phyloP scores from a whole-genome alignment of 2,797 vertebrate species.

The Scomberomorus guttatus region DNA sequence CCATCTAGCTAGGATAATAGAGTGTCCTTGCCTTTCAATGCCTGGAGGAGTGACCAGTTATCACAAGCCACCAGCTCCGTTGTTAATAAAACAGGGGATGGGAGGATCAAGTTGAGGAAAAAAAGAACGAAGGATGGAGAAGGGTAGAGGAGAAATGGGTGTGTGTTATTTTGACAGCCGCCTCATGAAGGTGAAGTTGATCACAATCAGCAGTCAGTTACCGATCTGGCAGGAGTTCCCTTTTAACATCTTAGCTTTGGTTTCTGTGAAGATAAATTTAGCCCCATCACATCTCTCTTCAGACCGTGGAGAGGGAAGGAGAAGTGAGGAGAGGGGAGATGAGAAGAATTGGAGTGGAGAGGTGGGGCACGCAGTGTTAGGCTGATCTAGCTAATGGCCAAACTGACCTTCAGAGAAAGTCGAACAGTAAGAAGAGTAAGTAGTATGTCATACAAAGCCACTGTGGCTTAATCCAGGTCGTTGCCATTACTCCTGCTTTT shows the following conservation, averaged over 20 bases:
- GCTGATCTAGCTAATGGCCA: constrained; percentile 83
- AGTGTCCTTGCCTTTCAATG: constrained; percentile 86
- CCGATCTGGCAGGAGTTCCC: constrained; percentile 65
- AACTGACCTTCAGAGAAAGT: constrained; percentile 84
- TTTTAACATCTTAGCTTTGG: constrained; percentile 74
- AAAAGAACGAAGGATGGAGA: constrained; percentile 61
- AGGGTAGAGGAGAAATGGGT: constrained; percentile 52
- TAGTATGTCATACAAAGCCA: constrained; percentile 74
- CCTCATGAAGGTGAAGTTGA: constrained; percentile 67
- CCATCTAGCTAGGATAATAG: constrained; percentile 87
- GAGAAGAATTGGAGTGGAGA: constrained; percentile 81
- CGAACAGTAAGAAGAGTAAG: constrained; percentile 75
- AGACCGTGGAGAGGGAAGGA: constrained; percentile 51
- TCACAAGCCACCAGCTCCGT: constrained; percentile 85
- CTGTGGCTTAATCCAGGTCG: constrained; percentile 69
- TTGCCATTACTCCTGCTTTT: constrained; percentile 59
- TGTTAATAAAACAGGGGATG: constrained; percentile 84
- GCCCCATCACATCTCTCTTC: constrained; percentile 62
- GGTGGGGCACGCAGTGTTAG: constrained; percentile 73
- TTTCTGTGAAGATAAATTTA: constrained; percentile 77
- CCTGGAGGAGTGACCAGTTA: constrained; percentile 88
- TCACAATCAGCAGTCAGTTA: constrained; percentile 67
- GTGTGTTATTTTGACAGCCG: constrained; percentile 68
- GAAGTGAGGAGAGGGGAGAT: constrained; percentile 61
- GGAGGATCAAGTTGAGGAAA: constrained; percentile 63